Conservation (phyloP, 2,797 vertebrate genomes). For the Lutjanus campechanus region DNA sequence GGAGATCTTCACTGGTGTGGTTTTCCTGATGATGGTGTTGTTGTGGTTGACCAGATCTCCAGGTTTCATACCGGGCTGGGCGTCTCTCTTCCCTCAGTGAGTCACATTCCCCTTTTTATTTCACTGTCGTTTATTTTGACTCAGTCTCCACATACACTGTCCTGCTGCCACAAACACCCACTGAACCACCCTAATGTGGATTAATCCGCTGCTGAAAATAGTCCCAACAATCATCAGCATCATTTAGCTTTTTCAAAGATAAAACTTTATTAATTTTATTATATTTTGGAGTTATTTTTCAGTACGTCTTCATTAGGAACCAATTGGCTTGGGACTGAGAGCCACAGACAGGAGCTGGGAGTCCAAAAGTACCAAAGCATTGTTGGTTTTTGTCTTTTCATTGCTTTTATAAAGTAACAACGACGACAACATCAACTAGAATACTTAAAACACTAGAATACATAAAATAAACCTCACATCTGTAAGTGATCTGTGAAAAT, state of each 20-base stretch:
- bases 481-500: too few species aligned
- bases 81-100: slow-evolving; percentile 89
- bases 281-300: background rate
- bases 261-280: too few species aligned
- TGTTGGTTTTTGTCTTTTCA: too few species aligned
- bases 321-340: too few species aligned
- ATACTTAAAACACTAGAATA: too few species aligned
- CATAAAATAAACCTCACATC: too few species aligned
- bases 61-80: slow-evolving; percentile 94
- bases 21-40: slow-evolving; percentile 91
- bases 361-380: too few species aligned
- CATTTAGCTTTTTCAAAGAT: too few species aligned
- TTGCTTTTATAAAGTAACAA: too few species aligned
- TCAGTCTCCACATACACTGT: background rate
- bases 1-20: slow-evolving; percentile 89
- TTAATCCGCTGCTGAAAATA: background rate
- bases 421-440: too few species aligned
- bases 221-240: background rate
- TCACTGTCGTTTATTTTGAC: background rate
- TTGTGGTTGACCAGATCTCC: slow-evolving; percentile 93
- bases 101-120: slow-evolving; percentile 52
- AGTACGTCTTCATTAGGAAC: too few species aligned
- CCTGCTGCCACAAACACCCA: background rate
- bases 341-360: too few species aligned
- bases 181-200: background rate